These are phyloP conservation scores for Heliconius cydno DNA, from an alignment of 2,888 invertebrate species.

Conservation along the genomic window DNA sequence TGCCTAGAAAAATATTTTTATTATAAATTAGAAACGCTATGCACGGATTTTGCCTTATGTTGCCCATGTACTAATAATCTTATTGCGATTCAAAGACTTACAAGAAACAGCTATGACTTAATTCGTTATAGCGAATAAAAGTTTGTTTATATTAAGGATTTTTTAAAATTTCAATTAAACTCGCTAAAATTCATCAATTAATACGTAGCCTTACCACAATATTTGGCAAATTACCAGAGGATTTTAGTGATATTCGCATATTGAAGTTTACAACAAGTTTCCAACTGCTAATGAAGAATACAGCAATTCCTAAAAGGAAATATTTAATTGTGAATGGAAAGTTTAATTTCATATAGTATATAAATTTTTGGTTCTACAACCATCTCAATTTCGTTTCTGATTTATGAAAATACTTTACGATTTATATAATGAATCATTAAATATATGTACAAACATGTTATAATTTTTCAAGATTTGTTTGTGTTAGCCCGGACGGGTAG, in stretches of 20 bases:
- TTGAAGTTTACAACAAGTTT: background rate
- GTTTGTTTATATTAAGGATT: background rate
- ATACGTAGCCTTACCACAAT: background rate
- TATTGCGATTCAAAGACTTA: background rate
- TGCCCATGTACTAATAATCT: constrained; percentile 6
- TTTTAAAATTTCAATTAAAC: background rate
- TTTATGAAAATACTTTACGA: too few relatives aligned
- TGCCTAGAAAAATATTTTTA: constrained; percentile 9
- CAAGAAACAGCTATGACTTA: background rate
- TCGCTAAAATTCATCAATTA: constrained; percentile 1
- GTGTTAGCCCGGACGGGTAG: too few relatives aligned
- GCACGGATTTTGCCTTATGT: constrained; percentile 14
- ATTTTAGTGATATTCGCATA: background rate
- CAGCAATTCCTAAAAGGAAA: background rate
- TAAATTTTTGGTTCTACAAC: background rate
- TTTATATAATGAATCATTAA: too few relatives aligned
- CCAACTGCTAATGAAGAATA: background rate
- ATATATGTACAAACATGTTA: too few relatives aligned
- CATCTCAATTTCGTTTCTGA: too few relatives aligned
- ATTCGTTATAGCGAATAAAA: background rate
- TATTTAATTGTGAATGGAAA: background rate
- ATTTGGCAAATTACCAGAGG: background rate
- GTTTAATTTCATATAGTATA: background rate
- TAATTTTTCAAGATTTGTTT: too few relatives aligned
- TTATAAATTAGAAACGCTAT: background rate